Percentiles rank a stretch among this genome's conserved stretches.
phyloP scores from a whole-genome alignment of 2,888 invertebrate genomes.

The Amiota minor region DNA sequence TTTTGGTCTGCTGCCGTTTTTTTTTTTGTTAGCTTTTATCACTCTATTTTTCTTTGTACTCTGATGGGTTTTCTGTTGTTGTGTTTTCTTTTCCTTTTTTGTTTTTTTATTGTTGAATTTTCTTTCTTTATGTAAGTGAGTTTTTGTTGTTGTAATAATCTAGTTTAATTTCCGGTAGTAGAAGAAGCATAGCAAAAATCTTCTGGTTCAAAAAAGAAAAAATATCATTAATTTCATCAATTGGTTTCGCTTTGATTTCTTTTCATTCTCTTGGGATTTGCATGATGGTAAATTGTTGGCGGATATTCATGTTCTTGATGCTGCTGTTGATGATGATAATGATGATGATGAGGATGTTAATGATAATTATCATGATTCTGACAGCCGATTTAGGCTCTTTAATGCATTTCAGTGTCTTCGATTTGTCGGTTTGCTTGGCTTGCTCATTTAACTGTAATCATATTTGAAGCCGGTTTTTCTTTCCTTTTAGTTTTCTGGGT shows the following conservation, averaged over 20 bases:
- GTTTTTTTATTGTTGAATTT: neutral
- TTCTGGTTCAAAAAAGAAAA: neutral
- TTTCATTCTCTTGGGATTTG: slow-evolving; percentile 7
- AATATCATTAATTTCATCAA: neutral
- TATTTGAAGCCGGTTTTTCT: slow-evolving; percentile 9
- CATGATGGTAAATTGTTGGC: neutral
- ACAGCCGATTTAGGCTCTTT: too few species aligned
- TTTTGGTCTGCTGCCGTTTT: slow-evolving; percentile 5
- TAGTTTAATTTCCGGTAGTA: slow-evolving; percentile 16
- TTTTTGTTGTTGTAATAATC: neutral
- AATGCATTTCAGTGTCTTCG: neutral
- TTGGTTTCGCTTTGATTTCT: slow-evolving; percentile 1
- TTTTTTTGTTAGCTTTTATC: slow-evolving; percentile 17
- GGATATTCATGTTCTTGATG: neutral
- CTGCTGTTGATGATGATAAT: too few species aligned
- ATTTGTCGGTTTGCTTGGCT: neutral
- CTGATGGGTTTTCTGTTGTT: neutral
- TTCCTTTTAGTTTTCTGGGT: neutral
- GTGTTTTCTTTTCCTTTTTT: neutral
- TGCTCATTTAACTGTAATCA: slow-evolving; percentile 6
- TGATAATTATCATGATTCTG: too few species aligned
- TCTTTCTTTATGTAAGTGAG: neutral
- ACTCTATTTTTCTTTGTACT: neutral
- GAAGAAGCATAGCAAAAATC: slow-evolving; percentile 2
- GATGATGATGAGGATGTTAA: too few species aligned